Conservation (phyloP, 2,888 invertebrate species). For the Lobophora halterata region DNA sequence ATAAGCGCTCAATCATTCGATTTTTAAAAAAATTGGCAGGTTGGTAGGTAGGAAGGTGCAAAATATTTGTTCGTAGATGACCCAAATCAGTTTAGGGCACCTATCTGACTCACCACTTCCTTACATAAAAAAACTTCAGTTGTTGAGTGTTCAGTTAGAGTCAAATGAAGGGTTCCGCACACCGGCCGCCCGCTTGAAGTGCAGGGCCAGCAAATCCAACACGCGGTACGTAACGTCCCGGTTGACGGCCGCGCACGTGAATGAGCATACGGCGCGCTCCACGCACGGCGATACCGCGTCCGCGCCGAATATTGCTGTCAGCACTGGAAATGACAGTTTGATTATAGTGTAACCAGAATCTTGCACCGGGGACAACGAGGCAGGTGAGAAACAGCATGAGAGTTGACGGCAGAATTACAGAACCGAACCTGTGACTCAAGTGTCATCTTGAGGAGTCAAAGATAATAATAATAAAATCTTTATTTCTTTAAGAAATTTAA, state of each 20-base stretch:
- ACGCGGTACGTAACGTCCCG: slow-evolving; percentile 52
- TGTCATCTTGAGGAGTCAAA: too few relatives aligned
- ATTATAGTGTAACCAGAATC: not conserved
- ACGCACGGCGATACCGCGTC: slow-evolving; percentile 43
- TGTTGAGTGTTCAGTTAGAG: slow-evolving; percentile 35
- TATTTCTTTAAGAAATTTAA: too few relatives aligned
- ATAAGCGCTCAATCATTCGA: too few relatives aligned
- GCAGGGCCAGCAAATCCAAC: slow-evolving; percentile 53
- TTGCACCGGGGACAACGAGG: too few relatives aligned
- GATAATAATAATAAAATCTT: too few relatives aligned
- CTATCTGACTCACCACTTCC: not conserved
- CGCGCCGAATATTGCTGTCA: slow-evolving; percentile 52
- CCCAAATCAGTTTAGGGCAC: not conserved
- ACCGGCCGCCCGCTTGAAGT: slow-evolving; percentile 57
- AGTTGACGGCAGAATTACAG: too few relatives aligned
- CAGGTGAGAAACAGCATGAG: too few relatives aligned
- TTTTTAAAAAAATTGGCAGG: too few relatives aligned
- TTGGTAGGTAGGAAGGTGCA: too few relatives aligned
- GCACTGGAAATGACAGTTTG: slow-evolving; percentile 39
- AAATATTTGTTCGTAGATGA: too few relatives aligned
- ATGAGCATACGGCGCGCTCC: slow-evolving; percentile 40
- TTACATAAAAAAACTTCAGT: too few relatives aligned
- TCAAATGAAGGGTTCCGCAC: slow-evolving; percentile 54
- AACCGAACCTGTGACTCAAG: too few relatives aligned
- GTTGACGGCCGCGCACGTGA: slow-evolving; percentile 49